These are phyloP conservation scores for Danaus melanippus DNA, from an alignment of 1,140 invertebrate species.

Conservation along the genomic window DNA sequence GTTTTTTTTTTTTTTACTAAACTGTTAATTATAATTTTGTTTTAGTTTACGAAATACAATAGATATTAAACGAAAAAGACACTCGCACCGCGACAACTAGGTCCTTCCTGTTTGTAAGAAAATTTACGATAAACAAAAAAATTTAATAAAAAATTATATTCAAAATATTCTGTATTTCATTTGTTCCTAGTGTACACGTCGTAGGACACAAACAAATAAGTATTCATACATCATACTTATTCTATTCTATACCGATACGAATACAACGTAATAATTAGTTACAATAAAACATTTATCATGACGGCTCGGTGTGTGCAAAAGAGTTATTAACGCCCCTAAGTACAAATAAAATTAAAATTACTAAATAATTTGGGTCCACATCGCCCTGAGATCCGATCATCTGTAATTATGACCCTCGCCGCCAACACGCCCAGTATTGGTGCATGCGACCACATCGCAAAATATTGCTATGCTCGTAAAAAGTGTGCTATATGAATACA, in stretches of 20 bases:
- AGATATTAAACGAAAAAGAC: constrained; percentile 38
- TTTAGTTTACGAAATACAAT: constrained; percentile 40
- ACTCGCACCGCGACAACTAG: constrained; percentile 57
- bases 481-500: constrained; percentile 7
- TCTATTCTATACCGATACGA: not conserved
- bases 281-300: not conserved
- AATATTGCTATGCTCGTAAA: constrained; percentile 18
- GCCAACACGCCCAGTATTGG: constrained; percentile 41
- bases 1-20: constrained; percentile 55
- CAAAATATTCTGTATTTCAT: constrained; percentile 30
- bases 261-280: constrained; percentile 6
- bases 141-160: constrained; percentile 48
- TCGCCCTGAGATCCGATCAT: constrained; percentile 42
- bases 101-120: constrained; percentile 67
- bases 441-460: constrained; percentile 43
- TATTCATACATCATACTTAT: not conserved
- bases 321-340: constrained; percentile 25
- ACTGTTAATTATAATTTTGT: constrained; percentile 30
- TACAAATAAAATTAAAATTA: constrained; percentile 64
- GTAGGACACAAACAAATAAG: too few species aligned
- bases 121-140: constrained; percentile 65
- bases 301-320: not conserved
- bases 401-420: constrained; percentile 60
- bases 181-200: not conserved
- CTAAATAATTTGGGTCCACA: constrained; percentile 56